Conservation (phyloP, 2,888 invertebrate genomes). For the Xestoiulus laeticollis region DNA sequence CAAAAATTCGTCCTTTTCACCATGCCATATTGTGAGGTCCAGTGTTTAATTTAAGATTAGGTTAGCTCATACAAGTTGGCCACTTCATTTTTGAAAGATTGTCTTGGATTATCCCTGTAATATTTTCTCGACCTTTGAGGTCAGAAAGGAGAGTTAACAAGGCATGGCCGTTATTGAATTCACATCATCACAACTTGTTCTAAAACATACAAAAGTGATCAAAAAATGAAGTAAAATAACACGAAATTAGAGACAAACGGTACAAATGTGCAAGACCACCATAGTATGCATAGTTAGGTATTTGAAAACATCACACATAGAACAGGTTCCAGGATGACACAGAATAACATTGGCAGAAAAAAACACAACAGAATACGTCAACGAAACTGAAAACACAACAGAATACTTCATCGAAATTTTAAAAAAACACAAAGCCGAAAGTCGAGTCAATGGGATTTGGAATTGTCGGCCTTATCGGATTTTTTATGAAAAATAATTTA, state of each 20-base stretch:
- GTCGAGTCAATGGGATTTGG: too few relatives aligned
- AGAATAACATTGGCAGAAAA: background rate
- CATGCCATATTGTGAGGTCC: too few relatives aligned
- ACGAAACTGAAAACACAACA: background rate
- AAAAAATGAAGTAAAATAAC: background rate
- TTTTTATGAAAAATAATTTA: background rate
- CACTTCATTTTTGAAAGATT: background rate
- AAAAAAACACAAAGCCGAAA: too few relatives aligned
- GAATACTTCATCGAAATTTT: background rate
- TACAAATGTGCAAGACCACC: slow-evolving; percentile 9
- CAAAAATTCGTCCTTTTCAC: too few relatives aligned
- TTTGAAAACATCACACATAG: slow-evolving; percentile 1
- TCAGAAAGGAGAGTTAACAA: background rate
- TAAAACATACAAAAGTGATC: background rate
- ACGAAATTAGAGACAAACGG: background rate
- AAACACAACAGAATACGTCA: background rate
- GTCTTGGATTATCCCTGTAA: background rate
- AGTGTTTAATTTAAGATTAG: too few relatives aligned
- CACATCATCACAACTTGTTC: background rate
- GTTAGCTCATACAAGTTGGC: background rate
- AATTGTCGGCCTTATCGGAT: background rate
- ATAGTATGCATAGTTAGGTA: slow-evolving; percentile 7
- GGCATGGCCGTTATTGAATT: background rate
- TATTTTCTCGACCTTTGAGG: background rate
- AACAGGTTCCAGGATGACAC: background rate